Evolutionary conservation across 2,797 vertebrate genomes (phyloP), one percentile per base, ranked within the genome.

Genomic region (Danionella dracula): DNA sequence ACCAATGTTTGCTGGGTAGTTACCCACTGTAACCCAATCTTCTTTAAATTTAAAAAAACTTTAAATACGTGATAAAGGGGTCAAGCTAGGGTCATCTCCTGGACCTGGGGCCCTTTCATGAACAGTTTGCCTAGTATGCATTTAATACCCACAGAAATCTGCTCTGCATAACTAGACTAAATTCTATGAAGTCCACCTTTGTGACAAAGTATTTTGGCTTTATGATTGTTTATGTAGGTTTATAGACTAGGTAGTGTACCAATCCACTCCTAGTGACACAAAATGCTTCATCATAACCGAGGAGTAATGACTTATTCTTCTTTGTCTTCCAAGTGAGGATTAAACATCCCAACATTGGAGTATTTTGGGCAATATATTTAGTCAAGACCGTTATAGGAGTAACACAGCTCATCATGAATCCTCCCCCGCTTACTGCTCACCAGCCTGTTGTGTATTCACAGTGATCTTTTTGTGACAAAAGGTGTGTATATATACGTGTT

Each of bases 391-490:
- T 31, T 68, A 69, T 62, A 70, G 55, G 60, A 78, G 68, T 72
- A n/a, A n/a, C 76, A 69, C 62, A 55, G 63, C 21, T 38, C 23
- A 27, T 13, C 31, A 50, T 32, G 4, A 27, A 37, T 23, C 48
- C 49, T 50, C 12, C 38, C 20, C 51, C 13, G 50, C 54, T 61
- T 53, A 53, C 29, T 12, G 76, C 77, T 74, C 78, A 71, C 77
- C 67, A 49, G 76, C 80, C 79, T 79, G 79, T 78, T 70, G 75
- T 86, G 83, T 84, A 79, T 78, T 79, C 76, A 79, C 82, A 79
- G 84, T 87, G 84, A 86, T 76, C 82, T 82, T 81, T 57, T 87
- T 77, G 85, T 90, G 86, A 81, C 83, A 83, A 76, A 68, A 86
- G 77, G 87, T 89, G 80, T 87, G 79, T 87, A 79, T 66, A 49